These are phyloP conservation scores for Adineta ricciae DNA, from an alignment of 2,888 invertebrate species.

Conservation along the genomic window DNA sequence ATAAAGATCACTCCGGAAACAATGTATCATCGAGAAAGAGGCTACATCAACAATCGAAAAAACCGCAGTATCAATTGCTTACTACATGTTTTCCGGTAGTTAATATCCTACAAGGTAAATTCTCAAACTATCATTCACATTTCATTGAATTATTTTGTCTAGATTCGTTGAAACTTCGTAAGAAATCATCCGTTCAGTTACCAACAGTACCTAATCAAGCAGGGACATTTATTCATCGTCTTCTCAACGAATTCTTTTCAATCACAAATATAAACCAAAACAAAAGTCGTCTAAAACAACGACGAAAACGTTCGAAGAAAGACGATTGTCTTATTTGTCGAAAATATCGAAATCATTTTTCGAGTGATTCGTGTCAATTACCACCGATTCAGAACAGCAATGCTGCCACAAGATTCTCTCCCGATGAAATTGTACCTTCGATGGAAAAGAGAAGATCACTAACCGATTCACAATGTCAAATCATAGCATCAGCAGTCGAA, in stretches of 20 bases:
- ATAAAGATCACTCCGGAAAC: neutral
- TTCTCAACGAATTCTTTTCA: neutral
- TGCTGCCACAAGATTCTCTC: neutral
- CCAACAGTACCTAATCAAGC: neutral
- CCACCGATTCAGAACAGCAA: neutral
- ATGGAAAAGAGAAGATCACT: neutral
- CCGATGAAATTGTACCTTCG: neutral
- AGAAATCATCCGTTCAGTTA: neutral
- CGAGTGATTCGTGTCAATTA: neutral
- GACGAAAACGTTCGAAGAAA: neutral
- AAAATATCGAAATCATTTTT: neutral
- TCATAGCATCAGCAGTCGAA: neutral
- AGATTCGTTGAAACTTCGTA: neutral
- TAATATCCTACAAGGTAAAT: neutral
- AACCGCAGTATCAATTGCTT: neutral
- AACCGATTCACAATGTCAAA: neutral
- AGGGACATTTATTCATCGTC: neutral
- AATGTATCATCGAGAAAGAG: neutral
- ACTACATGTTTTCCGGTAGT: neutral
- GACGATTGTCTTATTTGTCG: neutral
- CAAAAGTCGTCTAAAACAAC: neutral
- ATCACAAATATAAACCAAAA: neutral
- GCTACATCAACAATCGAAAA: neutral
- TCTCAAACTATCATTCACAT: too few relatives aligned
- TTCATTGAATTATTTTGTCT: neutral